A percentile compares a stretch with the other conserved stretches of the same genome.
Conservation (phyloP, 2,888 invertebrate species). For the Oconnorella tubifera region DNA sequence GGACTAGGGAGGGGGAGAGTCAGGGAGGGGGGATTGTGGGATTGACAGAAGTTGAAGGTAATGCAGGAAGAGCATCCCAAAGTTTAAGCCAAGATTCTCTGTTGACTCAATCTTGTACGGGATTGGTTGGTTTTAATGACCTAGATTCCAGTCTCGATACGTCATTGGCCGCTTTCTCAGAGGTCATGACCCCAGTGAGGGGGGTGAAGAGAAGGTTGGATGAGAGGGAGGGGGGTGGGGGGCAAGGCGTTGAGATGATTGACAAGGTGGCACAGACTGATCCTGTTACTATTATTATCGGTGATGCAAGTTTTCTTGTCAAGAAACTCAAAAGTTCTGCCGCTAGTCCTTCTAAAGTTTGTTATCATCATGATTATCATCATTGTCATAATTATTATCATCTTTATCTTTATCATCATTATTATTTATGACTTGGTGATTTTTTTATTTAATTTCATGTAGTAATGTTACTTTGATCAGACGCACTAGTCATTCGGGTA, state of each 20-base stretch:
- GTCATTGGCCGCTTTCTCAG: constrained; percentile 1
- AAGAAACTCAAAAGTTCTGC: constrained; percentile 34
- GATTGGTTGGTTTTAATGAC: not conserved
- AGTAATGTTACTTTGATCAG: too few species aligned
- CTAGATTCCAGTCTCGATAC: constrained; percentile 1
- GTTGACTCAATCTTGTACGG: not conserved
- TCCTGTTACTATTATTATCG: constrained; percentile 39
- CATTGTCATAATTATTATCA: too few species aligned
- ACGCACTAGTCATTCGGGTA: too few species aligned
- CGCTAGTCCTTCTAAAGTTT: constrained; percentile 25
- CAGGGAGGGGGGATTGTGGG: too few species aligned
- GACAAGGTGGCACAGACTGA: constrained; percentile 32
- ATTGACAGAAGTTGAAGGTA: too few species aligned
- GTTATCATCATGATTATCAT: too few species aligned
- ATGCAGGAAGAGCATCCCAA: not conserved
- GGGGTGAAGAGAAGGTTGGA: not conserved
- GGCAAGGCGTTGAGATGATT: not conserved
- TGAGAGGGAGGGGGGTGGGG: not conserved
- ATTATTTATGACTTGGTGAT: not conserved
- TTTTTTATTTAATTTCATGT: not conserved
- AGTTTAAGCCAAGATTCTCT: not conserved
- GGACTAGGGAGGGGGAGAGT: too few species aligned
- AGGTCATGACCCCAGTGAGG: not conserved
- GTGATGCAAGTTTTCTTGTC: constrained; percentile 37
- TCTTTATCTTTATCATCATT: too few species aligned